These are phyloP conservation scores for Endotricha flammealis DNA, from an alignment of 2,888 invertebrate genomes.

Conservation along the genomic window DNA sequence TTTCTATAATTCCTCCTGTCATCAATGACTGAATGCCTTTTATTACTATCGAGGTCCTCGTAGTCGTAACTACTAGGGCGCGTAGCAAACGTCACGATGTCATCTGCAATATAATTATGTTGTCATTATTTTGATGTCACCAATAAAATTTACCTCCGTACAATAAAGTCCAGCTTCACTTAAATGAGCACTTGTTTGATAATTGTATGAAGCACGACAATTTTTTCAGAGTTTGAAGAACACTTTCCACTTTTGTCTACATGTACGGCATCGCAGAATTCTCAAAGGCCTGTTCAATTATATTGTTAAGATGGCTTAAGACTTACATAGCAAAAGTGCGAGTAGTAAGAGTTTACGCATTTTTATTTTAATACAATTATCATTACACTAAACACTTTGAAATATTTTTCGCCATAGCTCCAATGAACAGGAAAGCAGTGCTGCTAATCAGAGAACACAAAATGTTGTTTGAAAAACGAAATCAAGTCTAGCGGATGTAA, in stretches of 20 bases:
- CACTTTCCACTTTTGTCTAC: too few species aligned
- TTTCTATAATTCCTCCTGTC: conserved; percentile 63
- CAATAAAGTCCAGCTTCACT: too few species aligned
- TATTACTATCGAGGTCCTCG: conserved; percentile 49
- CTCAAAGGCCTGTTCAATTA: too few species aligned
- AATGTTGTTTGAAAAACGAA: conserved; percentile 37
- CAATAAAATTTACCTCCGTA: neutral
- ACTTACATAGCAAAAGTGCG: conserved; percentile 64
- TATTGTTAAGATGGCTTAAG: conserved; percentile 19
- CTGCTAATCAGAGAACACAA: conserved; percentile 34
- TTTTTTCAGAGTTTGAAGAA: too few species aligned
- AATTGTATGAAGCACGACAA: too few species aligned
- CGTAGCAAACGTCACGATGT: conserved; percentile 44
- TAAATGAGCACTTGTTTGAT: too few species aligned
- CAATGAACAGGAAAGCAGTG: conserved; percentile 22
- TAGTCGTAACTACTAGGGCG: conserved; percentile 53
- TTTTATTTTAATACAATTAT: conserved; percentile 17
- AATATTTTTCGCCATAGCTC: conserved; percentile 25
- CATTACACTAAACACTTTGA: conserved; percentile 14
- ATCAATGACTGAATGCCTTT: conserved; percentile 48
- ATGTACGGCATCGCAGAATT: too few species aligned
- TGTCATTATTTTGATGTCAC: neutral
- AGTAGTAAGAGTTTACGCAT: conserved; percentile 61
- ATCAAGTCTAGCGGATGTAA: conserved; percentile 37
- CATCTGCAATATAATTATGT: conserved; percentile 54